phyloP scores from a whole-genome alignment of 2,113 vertebrate genomes.

The Crotalus viridis region DNA sequence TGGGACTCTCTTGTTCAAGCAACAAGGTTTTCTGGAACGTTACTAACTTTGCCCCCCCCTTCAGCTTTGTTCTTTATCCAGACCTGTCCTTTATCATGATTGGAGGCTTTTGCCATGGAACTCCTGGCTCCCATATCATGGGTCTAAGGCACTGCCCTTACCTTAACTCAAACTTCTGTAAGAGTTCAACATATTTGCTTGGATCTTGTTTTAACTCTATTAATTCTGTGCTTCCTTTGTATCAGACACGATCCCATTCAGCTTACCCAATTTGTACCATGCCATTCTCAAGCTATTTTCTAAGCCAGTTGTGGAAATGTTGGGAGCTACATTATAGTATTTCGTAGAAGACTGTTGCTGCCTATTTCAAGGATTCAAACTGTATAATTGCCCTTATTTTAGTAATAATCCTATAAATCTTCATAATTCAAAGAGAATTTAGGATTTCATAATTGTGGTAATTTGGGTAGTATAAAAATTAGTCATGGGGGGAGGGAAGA shows the following conservation, averaged over 20 bases:
- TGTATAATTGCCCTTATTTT: not conserved
- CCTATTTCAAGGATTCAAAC: not conserved
- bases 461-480: not conserved
- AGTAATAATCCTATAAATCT: not conserved
- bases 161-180: not conserved
- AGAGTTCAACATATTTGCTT: not conserved
- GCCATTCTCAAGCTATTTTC: not conserved
- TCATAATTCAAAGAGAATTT: not conserved
- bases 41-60: not conserved
- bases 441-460: not conserved
- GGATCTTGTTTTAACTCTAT: not conserved
- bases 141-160: not conserved
- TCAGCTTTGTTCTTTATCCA: not conserved
- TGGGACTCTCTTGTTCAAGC: not conserved
- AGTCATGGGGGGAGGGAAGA: not conserved
- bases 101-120: not conserved
- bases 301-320: not conserved
- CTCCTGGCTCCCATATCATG: not conserved
- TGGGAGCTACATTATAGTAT: not conserved
- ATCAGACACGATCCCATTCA: not conserved
- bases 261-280: not conserved
- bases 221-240: not conserved
- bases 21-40: too few relatives aligned
- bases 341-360: not conserved
- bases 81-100: not conserved